Conservation (phyloP, 2,888 invertebrate genomes). For the Listrodromus nycthemerus region DNA sequence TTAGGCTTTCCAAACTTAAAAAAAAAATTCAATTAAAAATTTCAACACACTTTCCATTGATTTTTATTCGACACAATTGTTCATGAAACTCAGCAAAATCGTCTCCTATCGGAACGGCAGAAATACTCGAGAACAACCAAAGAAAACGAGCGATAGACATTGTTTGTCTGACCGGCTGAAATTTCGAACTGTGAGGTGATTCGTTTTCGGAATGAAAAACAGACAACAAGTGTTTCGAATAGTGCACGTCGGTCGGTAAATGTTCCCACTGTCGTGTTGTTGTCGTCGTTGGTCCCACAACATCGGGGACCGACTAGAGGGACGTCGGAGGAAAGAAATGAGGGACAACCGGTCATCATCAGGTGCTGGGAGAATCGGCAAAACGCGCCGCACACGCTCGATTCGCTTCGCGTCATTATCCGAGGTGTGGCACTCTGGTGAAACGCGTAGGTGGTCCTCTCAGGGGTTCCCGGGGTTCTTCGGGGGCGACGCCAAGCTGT, state of each 20-base stretch:
- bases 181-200: not conserved
- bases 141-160: too few species aligned
- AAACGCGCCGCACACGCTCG: conserved; percentile 69
- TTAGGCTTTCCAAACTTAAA: too few species aligned
- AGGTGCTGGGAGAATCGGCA: conserved; percentile 73
- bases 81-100: too few species aligned
- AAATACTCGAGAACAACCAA: too few species aligned
- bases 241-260: conserved; percentile 1
- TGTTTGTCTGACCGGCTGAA: too few species aligned
- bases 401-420: conserved; percentile 81
- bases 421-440: conserved; percentile 79
- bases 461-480: conserved; percentile 55
- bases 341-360: conserved; percentile 77
- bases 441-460: conserved; percentile 78
- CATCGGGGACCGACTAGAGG: conserved; percentile 49
- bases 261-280: conserved; percentile 14
- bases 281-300: not conserved
- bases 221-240: not conserved
- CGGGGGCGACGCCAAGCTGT: conserved; percentile 48
- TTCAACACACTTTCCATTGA: too few species aligned
- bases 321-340: conserved; percentile 13
- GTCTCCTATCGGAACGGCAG: too few species aligned
- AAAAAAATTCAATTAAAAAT: too few species aligned
- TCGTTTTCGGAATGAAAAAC: not conserved
- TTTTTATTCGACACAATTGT: too few species aligned